These are phyloP conservation scores for Drosophila falleni DNA, from an alignment of 2,888 invertebrate species.

Conservation along the genomic window DNA sequence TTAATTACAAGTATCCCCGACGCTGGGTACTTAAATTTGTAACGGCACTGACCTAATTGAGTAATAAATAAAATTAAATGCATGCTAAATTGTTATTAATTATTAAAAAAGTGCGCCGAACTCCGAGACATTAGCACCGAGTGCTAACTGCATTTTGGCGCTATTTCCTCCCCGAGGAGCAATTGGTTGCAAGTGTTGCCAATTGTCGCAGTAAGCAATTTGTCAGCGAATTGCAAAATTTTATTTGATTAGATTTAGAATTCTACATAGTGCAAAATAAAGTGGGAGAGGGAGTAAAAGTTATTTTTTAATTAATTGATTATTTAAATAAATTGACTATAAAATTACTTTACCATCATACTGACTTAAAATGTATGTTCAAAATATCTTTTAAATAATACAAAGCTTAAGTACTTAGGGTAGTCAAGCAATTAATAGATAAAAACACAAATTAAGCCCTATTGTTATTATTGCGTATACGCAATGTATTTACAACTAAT, in stretches of 20 bases:
- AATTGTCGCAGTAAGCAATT: conserved; percentile 25
- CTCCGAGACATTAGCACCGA: conserved; percentile 9
- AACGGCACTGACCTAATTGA: conserved; percentile 76
- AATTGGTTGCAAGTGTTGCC: conserved; percentile 53
- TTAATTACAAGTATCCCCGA: conserved; percentile 56
- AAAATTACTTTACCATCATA: not conserved
- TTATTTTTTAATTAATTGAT: not conserved
- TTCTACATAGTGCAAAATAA: not conserved
- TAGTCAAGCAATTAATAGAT: not conserved
- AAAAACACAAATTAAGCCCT: not conserved
- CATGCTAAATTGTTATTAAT: conserved; percentile 77
- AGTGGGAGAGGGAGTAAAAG: not conserved
- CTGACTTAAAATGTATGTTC: not conserved
- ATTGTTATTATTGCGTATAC: conserved; percentile 9
- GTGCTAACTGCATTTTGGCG: conserved; percentile 33
- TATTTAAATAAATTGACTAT: not conserved
- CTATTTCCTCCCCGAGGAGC: conserved; percentile 1
- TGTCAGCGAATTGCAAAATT: conserved; percentile 22
- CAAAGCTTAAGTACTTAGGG: not conserved
- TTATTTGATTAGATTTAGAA: conserved; percentile 24
- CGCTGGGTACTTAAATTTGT: conserved; percentile 61
- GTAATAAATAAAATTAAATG: conserved; percentile 79
- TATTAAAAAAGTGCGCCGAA: conserved; percentile 54
- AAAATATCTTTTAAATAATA: not conserved
- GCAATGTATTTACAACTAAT: conserved; percentile 20